phyloP scores from a whole-genome alignment of 2,888 invertebrate species.

The Drosophila prostipennis region DNA sequence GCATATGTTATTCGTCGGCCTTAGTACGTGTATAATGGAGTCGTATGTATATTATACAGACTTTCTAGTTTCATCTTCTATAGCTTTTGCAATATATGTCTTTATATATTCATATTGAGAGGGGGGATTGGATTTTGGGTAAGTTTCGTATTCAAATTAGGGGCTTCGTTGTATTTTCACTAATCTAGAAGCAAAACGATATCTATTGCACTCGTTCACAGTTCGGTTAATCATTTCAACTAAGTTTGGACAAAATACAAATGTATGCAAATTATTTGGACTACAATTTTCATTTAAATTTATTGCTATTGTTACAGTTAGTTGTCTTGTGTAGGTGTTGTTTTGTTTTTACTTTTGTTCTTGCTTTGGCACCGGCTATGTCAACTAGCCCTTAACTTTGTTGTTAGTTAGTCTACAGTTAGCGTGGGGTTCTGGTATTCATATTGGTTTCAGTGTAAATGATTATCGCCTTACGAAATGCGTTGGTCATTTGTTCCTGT shows the following conservation, averaged over 20 bases:
- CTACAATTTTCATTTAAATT: slow-evolving; percentile 39
- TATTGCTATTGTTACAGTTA: slow-evolving; percentile 46
- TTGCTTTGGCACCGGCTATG: slow-evolving; percentile 64
- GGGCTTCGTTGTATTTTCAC: slow-evolving; percentile 43
- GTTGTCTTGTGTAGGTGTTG: slow-evolving; percentile 19
- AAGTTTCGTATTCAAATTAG: slow-evolving; percentile 24
- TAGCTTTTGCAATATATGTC: slow-evolving; percentile 19
- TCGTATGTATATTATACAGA: slow-evolving; percentile 51
- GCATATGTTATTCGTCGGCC: slow-evolving; percentile 56
- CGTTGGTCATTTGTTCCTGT: slow-evolving; percentile 66
- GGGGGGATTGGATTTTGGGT: slow-evolving; percentile 13
- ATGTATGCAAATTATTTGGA: slow-evolving; percentile 24
- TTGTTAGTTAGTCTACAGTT: slow-evolving; percentile 29
- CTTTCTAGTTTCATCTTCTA: slow-evolving; percentile 52
- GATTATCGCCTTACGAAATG: slow-evolving; percentile 73
- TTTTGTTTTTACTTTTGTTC: slow-evolving; percentile 7
- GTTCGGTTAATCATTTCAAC: slow-evolving; percentile 49
- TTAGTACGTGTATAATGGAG: slow-evolving; percentile 43
- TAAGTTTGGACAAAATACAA: slow-evolving; percentile 42
- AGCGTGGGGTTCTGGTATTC: slow-evolving; percentile 23
- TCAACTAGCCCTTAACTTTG: slow-evolving; percentile 31
- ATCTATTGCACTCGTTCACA: slow-evolving; percentile 61
- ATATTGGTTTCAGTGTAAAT: slow-evolving; percentile 49
- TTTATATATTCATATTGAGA: not conserved
- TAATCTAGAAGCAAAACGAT: slow-evolving; percentile 65